Evolutionary conservation across 2,888 invertebrate species (phyloP).

Genomic region (Pachymerium ferrugineum): DNA sequence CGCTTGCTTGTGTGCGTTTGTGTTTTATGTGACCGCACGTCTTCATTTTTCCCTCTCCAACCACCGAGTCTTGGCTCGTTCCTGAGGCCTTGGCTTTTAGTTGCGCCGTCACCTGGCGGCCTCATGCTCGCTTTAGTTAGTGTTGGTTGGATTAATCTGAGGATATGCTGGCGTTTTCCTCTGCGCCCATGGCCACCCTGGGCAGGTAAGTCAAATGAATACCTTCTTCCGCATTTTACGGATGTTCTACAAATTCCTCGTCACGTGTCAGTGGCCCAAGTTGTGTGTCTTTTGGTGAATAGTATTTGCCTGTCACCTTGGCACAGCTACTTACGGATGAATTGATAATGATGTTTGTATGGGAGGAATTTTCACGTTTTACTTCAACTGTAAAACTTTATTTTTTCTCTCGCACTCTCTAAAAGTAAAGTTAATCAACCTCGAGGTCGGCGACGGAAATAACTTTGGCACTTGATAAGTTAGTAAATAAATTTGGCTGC

Average conservation of each 20-base stretch:
- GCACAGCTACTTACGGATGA: neutral
- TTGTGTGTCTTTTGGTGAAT: neutral
- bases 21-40: conserved; percentile 10
- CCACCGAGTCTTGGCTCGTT: neutral
- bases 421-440: neutral
- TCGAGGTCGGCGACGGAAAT: conserved; percentile 5
- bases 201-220: neutral
- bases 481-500: neutral
- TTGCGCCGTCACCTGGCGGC: conserved; percentile 1
- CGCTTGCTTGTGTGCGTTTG: neutral
- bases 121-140: neutral
- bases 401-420: no score
- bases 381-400: no score
- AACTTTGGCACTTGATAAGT: conserved; percentile 15
- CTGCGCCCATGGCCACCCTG: conserved; percentile 3
- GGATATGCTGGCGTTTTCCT: conserved; percentile 15
- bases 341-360: neutral
- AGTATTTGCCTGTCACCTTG: neutral
- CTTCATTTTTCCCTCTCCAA: neutral
- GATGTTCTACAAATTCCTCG: neutral
- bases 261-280: neutral
- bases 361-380: no score
- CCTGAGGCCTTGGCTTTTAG: neutral
- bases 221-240: neutral
- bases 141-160: neutral